Evolutionary conservation across 2,113 vertebrate species (phyloP).

Genomic region (Oreocharis arfaki): DNA sequence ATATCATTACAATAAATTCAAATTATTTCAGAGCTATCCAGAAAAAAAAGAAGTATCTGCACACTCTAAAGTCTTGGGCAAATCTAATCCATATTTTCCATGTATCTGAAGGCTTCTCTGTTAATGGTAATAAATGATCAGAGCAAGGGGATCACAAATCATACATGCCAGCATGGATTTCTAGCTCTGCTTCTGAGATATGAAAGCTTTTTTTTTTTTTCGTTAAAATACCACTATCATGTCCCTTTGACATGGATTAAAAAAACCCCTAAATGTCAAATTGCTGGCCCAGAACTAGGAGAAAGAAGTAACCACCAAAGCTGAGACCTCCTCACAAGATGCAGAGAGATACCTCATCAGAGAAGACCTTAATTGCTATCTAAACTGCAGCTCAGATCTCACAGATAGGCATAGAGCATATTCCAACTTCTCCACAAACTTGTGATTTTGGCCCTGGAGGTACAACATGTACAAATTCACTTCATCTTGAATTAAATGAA

Average conservation of each 20-base stretch:
- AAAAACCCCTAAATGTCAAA: not conserved
- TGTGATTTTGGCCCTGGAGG: not conserved
- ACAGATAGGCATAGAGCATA: not conserved
- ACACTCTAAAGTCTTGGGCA: not conserved
- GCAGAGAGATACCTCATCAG: not conserved
- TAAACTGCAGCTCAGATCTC: not conserved
- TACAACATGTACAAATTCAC: not conserved
- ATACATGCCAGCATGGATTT: not conserved
- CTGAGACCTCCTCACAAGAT: not conserved
- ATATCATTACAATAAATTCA: not conserved
- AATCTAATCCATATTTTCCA: not conserved
- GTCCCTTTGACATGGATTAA: not conserved
- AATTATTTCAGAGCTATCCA: not conserved
- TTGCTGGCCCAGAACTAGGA: not conserved
- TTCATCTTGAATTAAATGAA: not conserved
- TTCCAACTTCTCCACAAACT: not conserved
- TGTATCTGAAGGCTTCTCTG: not conserved
- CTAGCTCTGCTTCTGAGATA: not conserved
- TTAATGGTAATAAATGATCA: not conserved
- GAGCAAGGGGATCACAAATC: not conserved
- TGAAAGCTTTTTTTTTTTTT: not conserved
- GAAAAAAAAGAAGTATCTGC: not conserved
- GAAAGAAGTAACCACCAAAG: not conserved
- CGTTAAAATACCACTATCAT: rapidly evolving
- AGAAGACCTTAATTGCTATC: not conserved